These are phyloP conservation scores for Allacma fusca DNA, from an alignment of 2,888 invertebrate species.

Conservation along the genomic window DNA sequence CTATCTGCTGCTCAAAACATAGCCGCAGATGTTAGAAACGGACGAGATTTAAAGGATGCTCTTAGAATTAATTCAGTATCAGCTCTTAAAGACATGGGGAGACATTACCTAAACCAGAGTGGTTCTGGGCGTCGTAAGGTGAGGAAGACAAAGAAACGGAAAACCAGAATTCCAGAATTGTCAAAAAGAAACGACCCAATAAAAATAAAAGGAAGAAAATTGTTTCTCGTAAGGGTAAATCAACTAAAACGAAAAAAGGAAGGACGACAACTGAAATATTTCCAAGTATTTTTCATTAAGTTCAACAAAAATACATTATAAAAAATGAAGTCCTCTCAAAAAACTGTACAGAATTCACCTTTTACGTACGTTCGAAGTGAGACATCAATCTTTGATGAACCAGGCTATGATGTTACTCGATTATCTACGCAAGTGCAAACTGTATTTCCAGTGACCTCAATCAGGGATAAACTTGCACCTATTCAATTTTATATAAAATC, in stretches of 20 bases:
- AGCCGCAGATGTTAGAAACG: slow-evolving; percentile 1
- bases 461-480: slow-evolving; percentile 20
- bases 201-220: too few relatives aligned
- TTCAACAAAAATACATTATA: too few relatives aligned
- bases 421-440: background rate
- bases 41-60: slow-evolving; percentile 6
- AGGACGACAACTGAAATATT: too few relatives aligned
- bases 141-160: background rate
- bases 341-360: background rate
- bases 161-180: too few relatives aligned
- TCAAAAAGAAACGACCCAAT: too few relatives aligned
- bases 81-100: slow-evolving; percentile 30
- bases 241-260: too few relatives aligned
- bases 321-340: background rate
- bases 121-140: slow-evolving; percentile 3
- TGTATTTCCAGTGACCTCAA: slow-evolving; percentile 4
- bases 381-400: background rate
- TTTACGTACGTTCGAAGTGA: background rate
- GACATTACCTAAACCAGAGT: slow-evolving; percentile 14
- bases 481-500: slow-evolving; percentile 42
- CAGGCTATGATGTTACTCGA: background rate
- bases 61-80: background rate
- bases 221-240: too few relatives aligned
- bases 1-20: background rate
- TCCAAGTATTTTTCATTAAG: too few relatives aligned